Evolutionary conservation across 2,113 vertebrate genomes (phyloP), one percentile per base, ranked within the genome.

Genomic region (Ammodytes marinus): DNA sequence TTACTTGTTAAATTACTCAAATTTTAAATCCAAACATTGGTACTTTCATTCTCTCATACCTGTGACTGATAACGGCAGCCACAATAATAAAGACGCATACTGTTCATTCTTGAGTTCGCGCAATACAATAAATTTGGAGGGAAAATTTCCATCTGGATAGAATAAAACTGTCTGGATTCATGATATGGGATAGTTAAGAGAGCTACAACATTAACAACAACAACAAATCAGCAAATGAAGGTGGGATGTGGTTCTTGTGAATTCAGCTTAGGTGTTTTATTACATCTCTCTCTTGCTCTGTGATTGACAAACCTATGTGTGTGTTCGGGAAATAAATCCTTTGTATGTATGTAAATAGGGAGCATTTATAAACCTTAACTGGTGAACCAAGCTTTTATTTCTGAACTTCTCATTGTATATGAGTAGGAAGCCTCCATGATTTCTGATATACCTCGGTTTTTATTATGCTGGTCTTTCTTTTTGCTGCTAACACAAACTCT

Each of bases 1-100:
- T 12, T n/a, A 40, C 73, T 50, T 64, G 58, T 74, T 60, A 60
- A 74, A 84, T 74, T 42, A 71, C 64, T 60, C 47, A 12, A 35
- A 61, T 47, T 81, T 82, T 27, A 63, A 69, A 80, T 50, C 17
- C 37, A 10, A 63, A 64, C 69, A 64, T 39, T 6, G 37, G 42
- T 47, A 3, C 37, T 42, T 60, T 6, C 4, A 13, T 65, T 73
- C 42, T 37, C 52, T 47, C 19, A 0, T 19, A 55, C 42, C 4
- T 58, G 61, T 45, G n/a, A 69, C 12, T 19, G 15, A 66, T 66
- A 17, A 19, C 3, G 0, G 35, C 39, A 60, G n/a, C 27, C 35
- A 53, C 68, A 49, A 74, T n/a, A 65, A 49, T 45, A 10, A 53
- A 63, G 10, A 67, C 9, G 2, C 1, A 1, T 2, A 39, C 40